Conservation (phyloP, 2,888 invertebrate genomes). For the Hermaeophaga mercurialis region DNA sequence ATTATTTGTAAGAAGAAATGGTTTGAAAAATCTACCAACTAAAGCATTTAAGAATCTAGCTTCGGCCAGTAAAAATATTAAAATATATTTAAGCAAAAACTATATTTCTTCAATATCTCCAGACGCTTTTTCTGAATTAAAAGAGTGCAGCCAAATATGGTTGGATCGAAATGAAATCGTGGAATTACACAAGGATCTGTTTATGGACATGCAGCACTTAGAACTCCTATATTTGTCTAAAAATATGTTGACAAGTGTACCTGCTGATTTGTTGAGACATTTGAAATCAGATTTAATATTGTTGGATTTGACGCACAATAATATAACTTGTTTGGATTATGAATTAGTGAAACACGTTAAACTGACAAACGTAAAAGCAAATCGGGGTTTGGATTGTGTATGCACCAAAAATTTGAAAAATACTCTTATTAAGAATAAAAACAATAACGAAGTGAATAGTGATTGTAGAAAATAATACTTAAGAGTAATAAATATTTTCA, state of each 20-base stretch:
- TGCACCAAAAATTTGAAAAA: constrained; percentile 29
- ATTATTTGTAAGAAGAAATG: constrained; percentile 48
- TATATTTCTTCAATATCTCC: constrained; percentile 37
- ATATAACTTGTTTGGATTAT: constrained; percentile 36
- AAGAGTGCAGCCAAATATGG: constrained; percentile 40
- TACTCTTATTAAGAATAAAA: constrained; percentile 8
- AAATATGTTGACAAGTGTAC: constrained; percentile 35
- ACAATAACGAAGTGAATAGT: constrained; percentile 32
- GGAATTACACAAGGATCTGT: constrained; percentile 35
- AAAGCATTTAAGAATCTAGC: constrained; percentile 48
- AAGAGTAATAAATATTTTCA: no score
- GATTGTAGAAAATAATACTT: background rate
- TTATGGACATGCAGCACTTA: constrained; percentile 35
- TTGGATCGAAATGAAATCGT: constrained; percentile 43
- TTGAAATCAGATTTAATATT: constrained; percentile 26
- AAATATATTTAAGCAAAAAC: constrained; percentile 46
- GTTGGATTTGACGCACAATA: constrained; percentile 36
- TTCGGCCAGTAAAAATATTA: constrained; percentile 28
- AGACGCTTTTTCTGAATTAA: constrained; percentile 38
- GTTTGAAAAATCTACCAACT: constrained; percentile 43
- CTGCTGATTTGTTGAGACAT: constrained; percentile 28
- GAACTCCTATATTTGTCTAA: constrained; percentile 32
- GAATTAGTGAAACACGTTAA: constrained; percentile 34
- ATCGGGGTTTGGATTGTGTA: constrained; percentile 32
- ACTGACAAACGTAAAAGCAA: constrained; percentile 27